phyloP scores from a whole-genome alignment of 1,140 invertebrate genomes.

The Dendrolimus punctatus region DNA sequence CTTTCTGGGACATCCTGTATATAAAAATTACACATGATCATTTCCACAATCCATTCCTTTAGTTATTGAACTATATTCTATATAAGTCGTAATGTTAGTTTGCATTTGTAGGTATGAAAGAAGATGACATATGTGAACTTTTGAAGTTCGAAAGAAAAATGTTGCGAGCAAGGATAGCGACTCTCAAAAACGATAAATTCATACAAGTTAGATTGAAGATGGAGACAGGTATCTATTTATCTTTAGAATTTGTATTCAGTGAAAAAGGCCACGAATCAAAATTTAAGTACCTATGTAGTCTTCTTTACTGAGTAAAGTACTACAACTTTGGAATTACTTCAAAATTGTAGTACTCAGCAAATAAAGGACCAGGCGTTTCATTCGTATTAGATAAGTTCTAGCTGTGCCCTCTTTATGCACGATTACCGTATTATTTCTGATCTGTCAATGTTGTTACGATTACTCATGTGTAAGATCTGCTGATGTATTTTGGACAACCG shows the following conservation, averaged over 20 bases:
- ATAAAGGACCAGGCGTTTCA: background rate
- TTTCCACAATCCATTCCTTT: too few species aligned
- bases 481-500: too few species aligned
- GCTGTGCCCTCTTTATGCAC: background rate
- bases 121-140: conserved; percentile 95
- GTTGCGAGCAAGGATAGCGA: conserved; percentile 88
- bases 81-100: conserved; percentile 6
- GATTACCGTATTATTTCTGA: too few species aligned
- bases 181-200: conserved; percentile 93
- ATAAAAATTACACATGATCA: too few species aligned
- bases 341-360: background rate
- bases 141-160: conserved; percentile 97
- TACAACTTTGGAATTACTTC: conserved; percentile 12
- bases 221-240: conserved; percentile 81
- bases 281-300: too few species aligned
- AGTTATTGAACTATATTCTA: background rate
- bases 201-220: conserved; percentile 93
- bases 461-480: too few species aligned
- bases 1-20: too few species aligned
- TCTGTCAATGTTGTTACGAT: too few species aligned
- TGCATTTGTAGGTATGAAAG: conserved; percentile 86
- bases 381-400: background rate
- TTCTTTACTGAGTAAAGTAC: conserved; percentile 3
- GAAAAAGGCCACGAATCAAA: too few species aligned
- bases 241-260: background rate